Conservation (phyloP, 2,888 invertebrate genomes). For the Ectemnius cavifrons region DNA sequence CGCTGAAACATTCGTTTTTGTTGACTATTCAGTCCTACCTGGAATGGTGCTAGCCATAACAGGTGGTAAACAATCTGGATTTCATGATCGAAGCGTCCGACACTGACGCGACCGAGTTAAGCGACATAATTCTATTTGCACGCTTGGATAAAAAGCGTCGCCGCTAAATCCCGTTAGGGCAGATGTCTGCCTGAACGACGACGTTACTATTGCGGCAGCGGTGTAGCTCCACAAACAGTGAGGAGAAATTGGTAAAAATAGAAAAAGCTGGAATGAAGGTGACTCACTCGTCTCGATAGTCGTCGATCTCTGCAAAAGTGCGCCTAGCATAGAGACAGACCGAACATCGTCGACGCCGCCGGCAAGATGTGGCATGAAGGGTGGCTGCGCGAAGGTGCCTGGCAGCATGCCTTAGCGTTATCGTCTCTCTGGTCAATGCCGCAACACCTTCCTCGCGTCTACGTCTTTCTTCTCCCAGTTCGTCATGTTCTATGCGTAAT, state of each 20-base stretch:
- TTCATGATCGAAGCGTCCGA: neutral
- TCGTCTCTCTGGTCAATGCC: conserved; percentile 78
- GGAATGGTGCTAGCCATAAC: neutral
- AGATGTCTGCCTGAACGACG: neutral
- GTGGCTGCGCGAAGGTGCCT: conserved; percentile 77
- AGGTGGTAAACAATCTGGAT: conserved; percentile 3
- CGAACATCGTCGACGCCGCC: conserved; percentile 80
- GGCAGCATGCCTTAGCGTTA: conserved; percentile 79
- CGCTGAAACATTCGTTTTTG: conserved; percentile 72
- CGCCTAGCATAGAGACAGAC: conserved; percentile 82
- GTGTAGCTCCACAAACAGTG: too few species aligned
- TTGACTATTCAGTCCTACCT: neutral
- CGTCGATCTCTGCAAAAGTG: conserved; percentile 80
- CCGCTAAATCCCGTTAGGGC: neutral
- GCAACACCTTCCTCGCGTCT: conserved; percentile 77
- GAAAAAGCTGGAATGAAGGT: too few species aligned
- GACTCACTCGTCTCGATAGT: conserved; percentile 78
- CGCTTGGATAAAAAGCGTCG: too few species aligned
- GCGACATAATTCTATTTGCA: too few species aligned
- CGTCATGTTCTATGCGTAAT: conserved; percentile 79
- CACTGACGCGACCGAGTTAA: too few species aligned
- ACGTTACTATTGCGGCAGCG: too few species aligned
- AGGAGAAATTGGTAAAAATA: too few species aligned
- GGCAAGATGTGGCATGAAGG: conserved; percentile 73
- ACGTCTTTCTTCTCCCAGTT: conserved; percentile 78